phyloP scores from a whole-genome alignment of 2,797 vertebrate species.

The Peromyscus aztecus region DNA sequence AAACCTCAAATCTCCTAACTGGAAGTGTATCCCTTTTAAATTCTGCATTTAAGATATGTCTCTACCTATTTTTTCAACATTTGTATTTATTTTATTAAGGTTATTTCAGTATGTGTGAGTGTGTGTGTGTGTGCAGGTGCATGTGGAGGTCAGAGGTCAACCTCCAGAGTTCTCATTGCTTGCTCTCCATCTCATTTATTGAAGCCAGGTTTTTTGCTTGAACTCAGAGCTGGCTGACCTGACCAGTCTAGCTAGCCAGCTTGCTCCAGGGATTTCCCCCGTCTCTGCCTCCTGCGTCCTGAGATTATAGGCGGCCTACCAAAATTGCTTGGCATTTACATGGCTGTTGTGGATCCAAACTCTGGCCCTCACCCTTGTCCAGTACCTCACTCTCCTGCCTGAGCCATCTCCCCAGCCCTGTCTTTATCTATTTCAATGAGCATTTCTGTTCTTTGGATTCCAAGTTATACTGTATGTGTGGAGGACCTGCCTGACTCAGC shows the following conservation, averaged over 20 bases:
- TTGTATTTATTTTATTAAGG: background rate
- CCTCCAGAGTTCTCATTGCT: background rate
- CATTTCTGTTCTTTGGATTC: background rate
- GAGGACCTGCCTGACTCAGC: background rate
- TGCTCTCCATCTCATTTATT: background rate
- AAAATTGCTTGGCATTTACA: background rate
- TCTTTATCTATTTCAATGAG: background rate
- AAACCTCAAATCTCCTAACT: background rate
- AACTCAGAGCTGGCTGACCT: background rate
- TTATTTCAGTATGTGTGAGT: background rate
- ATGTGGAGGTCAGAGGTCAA: background rate
- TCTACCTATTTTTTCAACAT: background rate
- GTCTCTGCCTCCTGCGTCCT: background rate
- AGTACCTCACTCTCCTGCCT: too few relatives aligned
- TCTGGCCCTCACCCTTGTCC: background rate
- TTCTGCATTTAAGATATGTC: background rate
- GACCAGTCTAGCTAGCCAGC: background rate
- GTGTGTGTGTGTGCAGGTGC: background rate
- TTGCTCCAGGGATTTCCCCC: background rate
- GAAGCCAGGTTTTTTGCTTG: background rate
- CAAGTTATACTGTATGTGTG: rapidly evolving
- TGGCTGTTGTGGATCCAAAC: background rate
- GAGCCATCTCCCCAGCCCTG: background rate
- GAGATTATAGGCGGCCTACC: background rate
- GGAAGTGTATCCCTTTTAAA: background rate